Base-by-base conservation (phyloP, 1,140 invertebrate species). In the Phymorhynchus buccinoides region DNA sequence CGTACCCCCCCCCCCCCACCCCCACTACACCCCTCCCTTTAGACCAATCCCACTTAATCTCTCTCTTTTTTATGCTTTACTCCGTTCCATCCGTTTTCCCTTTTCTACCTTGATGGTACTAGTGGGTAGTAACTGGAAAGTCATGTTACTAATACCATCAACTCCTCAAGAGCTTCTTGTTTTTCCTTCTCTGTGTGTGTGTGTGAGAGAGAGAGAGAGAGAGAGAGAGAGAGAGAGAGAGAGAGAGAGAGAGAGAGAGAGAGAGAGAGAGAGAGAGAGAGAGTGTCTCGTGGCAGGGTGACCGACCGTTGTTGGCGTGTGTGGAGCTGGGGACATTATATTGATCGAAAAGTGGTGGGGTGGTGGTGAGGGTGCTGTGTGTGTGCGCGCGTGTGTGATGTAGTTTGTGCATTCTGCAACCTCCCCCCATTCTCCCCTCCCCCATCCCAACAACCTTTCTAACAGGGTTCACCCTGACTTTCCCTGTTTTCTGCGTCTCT, bases 201-300 rank as follows among this genome's bases (percentile, higher is more conserved):
- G 14, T 62, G 56, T 62, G 12, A 3, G 14, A 18, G 22, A 62
- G 56, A 62, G 56, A 62, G 7, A 12, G 56, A 62, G 18, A 7
- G 56, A 18, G 56, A 18, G 56, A 18, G 56, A 18, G 56, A 18
- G 56, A 62, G 1, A 62, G 56, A 62, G 56, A 62, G 56, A 9
- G 56, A 62, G 56, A 9, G 56, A 62, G 56, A 62, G 56, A 62
- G 56, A 62, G 56, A 62, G 56, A 62, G 56, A 62, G 56, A 62
- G 56, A 62, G 56, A 62, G 22, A 0, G 56, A 9, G 22, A 62
- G 0, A 16, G n/a, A 18, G 48, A 48, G 48, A 52, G 2, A 18
- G 48, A 18, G 48, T 52, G 48, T 9, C 12, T 52, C 0, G 48
- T 9, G 48, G 48, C 22, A 2, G 48, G 12, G 48, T 14, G 48